Evolutionary conservation across 2,113 vertebrate genomes (phyloP).

Genomic region (Tyrannus savana): DNA sequence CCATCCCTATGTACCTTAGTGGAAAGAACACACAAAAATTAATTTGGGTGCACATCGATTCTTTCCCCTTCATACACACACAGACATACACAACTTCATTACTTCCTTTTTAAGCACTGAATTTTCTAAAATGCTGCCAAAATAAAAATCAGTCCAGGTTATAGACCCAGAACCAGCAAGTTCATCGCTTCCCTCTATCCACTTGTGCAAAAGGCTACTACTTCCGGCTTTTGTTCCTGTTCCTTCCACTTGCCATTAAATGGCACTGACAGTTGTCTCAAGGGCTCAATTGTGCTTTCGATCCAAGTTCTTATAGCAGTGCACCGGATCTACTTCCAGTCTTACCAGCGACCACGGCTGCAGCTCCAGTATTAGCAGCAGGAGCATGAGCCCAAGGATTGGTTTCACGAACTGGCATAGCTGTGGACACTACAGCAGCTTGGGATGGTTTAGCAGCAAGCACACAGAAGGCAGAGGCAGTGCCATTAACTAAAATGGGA

Average conservation of each 20-base stretch:
- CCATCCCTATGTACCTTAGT: rapidly evolving
- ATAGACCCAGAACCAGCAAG: not conserved
- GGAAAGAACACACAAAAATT: not conserved
- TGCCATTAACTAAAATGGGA: slow-evolving; percentile 93
- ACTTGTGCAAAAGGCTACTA: not conserved
- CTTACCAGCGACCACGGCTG: slow-evolving; percentile 83
- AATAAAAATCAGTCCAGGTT: not conserved
- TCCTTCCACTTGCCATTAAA: slow-evolving; percentile 40
- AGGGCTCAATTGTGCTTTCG: slow-evolving; percentile 25
- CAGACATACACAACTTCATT: not conserved
- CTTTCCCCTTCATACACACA: not conserved
- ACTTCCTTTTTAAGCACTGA: not conserved
- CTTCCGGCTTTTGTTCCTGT: slow-evolving; percentile 17
- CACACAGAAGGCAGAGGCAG: slow-evolving; percentile 84
- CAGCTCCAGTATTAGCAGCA: slow-evolving; percentile 77
- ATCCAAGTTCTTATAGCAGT: slow-evolving; percentile 66
- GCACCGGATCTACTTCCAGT: slow-evolving; percentile 26
- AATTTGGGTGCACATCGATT: not conserved
- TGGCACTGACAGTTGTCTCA: slow-evolving; percentile 5
- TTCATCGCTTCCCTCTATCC: slow-evolving; percentile 42
- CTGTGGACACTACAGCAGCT: slow-evolving; percentile 83
- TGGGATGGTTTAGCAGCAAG: slow-evolving; percentile 81
- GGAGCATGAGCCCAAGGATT: slow-evolving; percentile 96
- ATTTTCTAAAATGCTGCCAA: slow-evolving; percentile 4
- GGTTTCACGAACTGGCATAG: slow-evolving; percentile 93